phyloP scores from a whole-genome alignment of 2,113 vertebrate genomes.

The Ahaetulla prasina region DNA sequence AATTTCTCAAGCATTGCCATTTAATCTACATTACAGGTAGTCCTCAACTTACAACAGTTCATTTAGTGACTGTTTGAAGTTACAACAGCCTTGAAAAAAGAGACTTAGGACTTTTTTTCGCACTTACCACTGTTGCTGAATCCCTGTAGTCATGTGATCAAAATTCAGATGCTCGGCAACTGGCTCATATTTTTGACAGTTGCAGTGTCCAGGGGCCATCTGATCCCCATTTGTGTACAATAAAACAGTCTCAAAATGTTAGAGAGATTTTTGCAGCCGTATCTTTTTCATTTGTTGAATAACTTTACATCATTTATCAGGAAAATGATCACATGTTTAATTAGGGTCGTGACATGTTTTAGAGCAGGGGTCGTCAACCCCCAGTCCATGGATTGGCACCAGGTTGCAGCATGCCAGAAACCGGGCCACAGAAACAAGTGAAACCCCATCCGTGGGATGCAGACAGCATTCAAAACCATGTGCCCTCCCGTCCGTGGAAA shows the following conservation, averaged over 20 bases:
- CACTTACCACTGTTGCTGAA: not conserved
- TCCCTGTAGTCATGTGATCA: not conserved
- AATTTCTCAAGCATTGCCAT: not conserved
- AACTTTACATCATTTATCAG: not conserved
- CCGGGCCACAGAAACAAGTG: no score
- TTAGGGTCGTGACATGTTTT: not conserved
- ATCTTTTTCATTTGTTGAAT: not conserved
- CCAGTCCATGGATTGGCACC: no score
- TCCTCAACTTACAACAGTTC: not conserved
- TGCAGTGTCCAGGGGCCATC: not conserved
- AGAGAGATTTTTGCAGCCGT: not conserved
- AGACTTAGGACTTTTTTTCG: not conserved
- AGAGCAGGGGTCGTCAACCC: no score
- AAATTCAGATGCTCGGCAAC: not conserved
- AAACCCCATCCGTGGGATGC: not conserved
- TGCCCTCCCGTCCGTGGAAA: no score
- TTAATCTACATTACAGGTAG: not conserved
- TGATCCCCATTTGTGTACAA: not conserved
- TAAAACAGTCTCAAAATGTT: not conserved
- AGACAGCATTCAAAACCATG: not conserved
- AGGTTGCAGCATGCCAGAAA: not conserved
- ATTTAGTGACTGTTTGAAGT: not conserved
- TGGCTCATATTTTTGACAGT: not conserved
- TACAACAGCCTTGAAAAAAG: not conserved
- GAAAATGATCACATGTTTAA: not conserved